Conservation (phyloP, 2,888 invertebrate species). For the Microplitis deprimator region DNA sequence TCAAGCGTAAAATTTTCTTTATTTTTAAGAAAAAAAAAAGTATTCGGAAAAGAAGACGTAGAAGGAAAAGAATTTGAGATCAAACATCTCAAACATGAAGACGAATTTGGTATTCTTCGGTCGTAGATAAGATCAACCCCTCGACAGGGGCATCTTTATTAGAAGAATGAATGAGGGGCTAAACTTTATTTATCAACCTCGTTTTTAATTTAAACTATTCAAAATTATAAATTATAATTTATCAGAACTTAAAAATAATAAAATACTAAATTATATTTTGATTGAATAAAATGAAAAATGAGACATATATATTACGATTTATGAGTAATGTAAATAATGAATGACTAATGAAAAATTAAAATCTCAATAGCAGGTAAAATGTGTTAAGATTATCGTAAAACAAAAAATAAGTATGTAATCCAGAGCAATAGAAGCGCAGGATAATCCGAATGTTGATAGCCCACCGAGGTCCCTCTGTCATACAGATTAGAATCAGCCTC, state of each 20-base stretch:
- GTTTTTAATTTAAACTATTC: slow-evolving; percentile 29
- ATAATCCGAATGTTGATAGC: slow-evolving; percentile 64
- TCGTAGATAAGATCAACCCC: slow-evolving; percentile 68
- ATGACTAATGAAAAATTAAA: slow-evolving; percentile 27
- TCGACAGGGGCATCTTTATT: slow-evolving; percentile 70
- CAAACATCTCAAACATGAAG: slow-evolving; percentile 57
- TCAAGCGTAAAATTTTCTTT: neutral
- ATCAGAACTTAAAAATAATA: neutral
- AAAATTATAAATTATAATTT: neutral
- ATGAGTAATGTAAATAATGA: neutral
- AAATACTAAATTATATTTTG: neutral
- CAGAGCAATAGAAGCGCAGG: slow-evolving; percentile 65
- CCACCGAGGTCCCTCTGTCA: slow-evolving; percentile 41
- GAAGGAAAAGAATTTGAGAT: slow-evolving; percentile 34
- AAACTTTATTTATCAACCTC: slow-evolving; percentile 67
- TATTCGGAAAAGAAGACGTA: slow-evolving; percentile 5
- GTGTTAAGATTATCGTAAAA: slow-evolving; percentile 43
- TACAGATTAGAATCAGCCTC: slow-evolving; percentile 44
- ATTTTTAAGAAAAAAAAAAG: slow-evolving; percentile 9
- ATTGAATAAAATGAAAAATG: neutral
- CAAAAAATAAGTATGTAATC: slow-evolving; percentile 64
- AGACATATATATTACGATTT: neutral
- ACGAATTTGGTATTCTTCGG: slow-evolving; percentile 68
- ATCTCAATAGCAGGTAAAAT: slow-evolving; percentile 17
- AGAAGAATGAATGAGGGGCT: slow-evolving; percentile 59